Percentiles rank a stretch among this genome's conserved stretches.
phyloP scores from a whole-genome alignment of 23 tunicate genomes.

The Oikopleura vanhoeffeni region DNA sequence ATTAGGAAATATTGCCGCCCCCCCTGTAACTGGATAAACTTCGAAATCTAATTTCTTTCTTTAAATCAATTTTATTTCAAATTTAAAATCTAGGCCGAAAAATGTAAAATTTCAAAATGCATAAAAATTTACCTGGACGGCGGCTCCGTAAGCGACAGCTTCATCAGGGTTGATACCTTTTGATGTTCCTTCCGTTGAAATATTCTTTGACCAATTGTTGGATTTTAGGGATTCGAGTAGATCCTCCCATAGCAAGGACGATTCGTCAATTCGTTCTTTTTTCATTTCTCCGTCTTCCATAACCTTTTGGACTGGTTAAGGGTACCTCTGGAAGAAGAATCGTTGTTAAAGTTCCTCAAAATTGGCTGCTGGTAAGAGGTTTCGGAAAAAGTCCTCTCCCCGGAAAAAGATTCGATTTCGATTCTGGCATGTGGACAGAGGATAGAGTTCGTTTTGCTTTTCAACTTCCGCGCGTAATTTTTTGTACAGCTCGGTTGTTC shows the following conservation, averaged over 20 bases:
- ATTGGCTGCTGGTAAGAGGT: constrained; percentile 71
- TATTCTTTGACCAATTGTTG: constrained; percentile 64
- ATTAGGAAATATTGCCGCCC: too few species aligned
- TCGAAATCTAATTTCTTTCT: too few species aligned
- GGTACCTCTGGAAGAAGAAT: constrained; percentile 45
- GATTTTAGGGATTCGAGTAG: constrained; percentile 67
- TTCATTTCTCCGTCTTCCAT: constrained; percentile 50
- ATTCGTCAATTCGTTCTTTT: constrained; percentile 46
- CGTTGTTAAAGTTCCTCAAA: constrained; percentile 75
- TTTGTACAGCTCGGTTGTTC: constrained; percentile 70
- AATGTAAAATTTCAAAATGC: too few species aligned
- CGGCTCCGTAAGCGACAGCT: constrained; percentile 96
- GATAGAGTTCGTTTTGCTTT: constrained; percentile 92
- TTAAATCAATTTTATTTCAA: too few species aligned
- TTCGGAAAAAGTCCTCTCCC: constrained; percentile 73
- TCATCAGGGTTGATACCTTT: constrained; percentile 93
- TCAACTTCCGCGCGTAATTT: constrained; percentile 70
- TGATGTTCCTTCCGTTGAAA: constrained; percentile 63
- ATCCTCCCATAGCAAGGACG: constrained; percentile 83
- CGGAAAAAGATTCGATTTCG: constrained; percentile 60
- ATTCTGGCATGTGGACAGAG: constrained; percentile 44
- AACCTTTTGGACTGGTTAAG: constrained; percentile 81
- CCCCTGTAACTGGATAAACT: too few species aligned
- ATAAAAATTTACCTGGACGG: too few species aligned
- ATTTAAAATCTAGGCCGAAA: too few species aligned